phyloP scores from a whole-genome alignment of 2,113 vertebrate genomes.

The Hypomesus transpacificus region DNA sequence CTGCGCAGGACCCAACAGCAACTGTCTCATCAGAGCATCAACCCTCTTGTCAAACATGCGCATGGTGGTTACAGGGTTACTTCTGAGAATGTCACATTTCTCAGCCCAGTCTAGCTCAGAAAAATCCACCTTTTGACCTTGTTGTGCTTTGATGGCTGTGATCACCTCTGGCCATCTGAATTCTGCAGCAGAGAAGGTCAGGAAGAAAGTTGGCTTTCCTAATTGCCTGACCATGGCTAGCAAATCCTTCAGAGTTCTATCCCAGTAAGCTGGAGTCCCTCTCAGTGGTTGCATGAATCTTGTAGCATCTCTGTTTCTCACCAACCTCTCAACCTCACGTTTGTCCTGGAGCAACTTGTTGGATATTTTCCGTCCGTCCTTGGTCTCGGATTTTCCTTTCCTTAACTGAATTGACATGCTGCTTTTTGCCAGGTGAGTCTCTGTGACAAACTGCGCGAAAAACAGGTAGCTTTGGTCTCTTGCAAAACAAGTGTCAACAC shows the following conservation, averaged over 20 bases:
- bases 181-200: slow-evolving; percentile 12
- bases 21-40: slow-evolving; percentile 16
- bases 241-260: slow-evolving; percentile 6
- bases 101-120: too few relatives aligned
- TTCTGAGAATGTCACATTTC: too few relatives aligned
- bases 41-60: slow-evolving; percentile 21
- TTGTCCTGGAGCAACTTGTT: slow-evolving; percentile 11
- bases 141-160: slow-evolving; percentile 17
- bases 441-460: too few relatives aligned
- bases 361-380: too few relatives aligned
- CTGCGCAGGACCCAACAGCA: too few relatives aligned
- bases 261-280: slow-evolving; percentile 20
- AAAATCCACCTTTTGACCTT: slow-evolving; percentile 11
- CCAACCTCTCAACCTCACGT: not conserved
- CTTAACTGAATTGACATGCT: too few relatives aligned
- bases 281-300: slow-evolving; percentile 16
- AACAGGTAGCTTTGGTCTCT: too few relatives aligned
- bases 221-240: slow-evolving; percentile 11
- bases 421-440: too few relatives aligned
- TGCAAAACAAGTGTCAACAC: not conserved
- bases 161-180: slow-evolving; percentile 12
- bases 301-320: not conserved
- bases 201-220: slow-evolving; percentile 12
- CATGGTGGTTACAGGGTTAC: slow-evolving; percentile 11
- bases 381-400: too few relatives aligned